phyloP scores from a whole-genome alignment of 2,888 invertebrate genomes.

The Trichacis sp. region DNA sequence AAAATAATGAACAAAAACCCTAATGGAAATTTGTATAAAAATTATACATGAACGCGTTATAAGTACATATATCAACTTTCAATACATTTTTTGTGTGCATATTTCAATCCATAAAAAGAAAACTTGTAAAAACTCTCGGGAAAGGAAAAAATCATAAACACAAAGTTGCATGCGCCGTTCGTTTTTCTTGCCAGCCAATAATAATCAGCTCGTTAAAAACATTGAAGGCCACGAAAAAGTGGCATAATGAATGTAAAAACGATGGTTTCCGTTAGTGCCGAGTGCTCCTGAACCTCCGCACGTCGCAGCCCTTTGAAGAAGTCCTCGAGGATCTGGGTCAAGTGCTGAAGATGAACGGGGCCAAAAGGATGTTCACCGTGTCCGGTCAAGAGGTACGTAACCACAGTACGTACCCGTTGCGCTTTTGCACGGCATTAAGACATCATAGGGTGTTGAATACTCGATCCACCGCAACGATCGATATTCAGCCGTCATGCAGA shows the following conservation, averaged over 20 bases:
- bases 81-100: too few species aligned
- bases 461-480: slow-evolving; percentile 39
- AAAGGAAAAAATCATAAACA: too few species aligned
- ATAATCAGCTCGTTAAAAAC: slow-evolving; percentile 7
- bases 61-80: too few species aligned
- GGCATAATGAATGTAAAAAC: slow-evolving; percentile 5
- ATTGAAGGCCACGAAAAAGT: slow-evolving; percentile 23
- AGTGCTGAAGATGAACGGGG: slow-evolving; percentile 91
- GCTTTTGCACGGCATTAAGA: not conserved
- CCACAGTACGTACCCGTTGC: slow-evolving; percentile 1
- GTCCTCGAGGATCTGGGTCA: slow-evolving; percentile 93
- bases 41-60: too few species aligned
- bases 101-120: too few species aligned
- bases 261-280: slow-evolving; percentile 76
- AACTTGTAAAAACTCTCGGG: too few species aligned
- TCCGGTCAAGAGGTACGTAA: slow-evolving; percentile 87
- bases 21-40: too few species aligned
- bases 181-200: too few species aligned
- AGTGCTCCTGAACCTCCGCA: slow-evolving; percentile 90
- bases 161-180: too few species aligned
- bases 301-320: slow-evolving; percentile 94
- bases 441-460: too few species aligned
- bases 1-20: too few species aligned
- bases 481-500: too few species aligned
- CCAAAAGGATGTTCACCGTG: slow-evolving; percentile 91